phyloP scores from a whole-genome alignment of 2,113 vertebrate species.

The Ptychochromis oligacanthus region DNA sequence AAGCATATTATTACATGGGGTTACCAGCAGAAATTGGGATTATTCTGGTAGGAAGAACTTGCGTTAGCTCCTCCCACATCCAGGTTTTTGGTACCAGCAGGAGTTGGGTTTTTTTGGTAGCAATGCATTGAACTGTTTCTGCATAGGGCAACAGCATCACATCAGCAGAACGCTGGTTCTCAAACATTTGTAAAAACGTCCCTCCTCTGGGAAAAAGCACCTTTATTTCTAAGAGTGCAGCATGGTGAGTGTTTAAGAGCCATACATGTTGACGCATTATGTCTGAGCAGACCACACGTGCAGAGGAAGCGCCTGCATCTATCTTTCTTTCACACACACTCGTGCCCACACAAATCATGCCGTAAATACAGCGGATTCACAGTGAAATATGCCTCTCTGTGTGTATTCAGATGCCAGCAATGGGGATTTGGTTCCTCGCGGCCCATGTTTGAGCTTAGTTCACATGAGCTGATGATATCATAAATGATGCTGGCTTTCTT shows the following conservation, averaged over 20 bases:
- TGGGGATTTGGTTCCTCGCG: constrained; percentile 39
- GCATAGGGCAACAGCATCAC: too few relatives aligned
- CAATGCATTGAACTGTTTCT: too few relatives aligned
- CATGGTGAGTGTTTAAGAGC: background rate
- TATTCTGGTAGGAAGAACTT: background rate
- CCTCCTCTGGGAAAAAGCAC: background rate
- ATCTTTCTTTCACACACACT: constrained; percentile 39
- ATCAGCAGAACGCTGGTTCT: background rate
- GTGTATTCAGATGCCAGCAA: constrained; percentile 39
- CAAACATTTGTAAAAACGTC: background rate
- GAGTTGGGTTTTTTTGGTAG: background rate
- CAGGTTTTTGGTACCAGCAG: background rate
- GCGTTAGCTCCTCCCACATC: background rate
- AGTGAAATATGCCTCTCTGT: constrained; percentile 7
- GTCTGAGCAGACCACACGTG: constrained; percentile 30
- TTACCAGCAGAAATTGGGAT: too few relatives aligned
- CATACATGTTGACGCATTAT: background rate
- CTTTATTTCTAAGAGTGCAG: background rate
- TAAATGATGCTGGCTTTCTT: constrained; percentile 42
- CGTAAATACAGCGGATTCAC: constrained; percentile 47
- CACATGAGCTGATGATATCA: constrained; percentile 43
- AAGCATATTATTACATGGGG: too few relatives aligned
- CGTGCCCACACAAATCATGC: constrained; percentile 43
- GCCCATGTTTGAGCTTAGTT: constrained; percentile 38
- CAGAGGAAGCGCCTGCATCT: constrained; percentile 4